Evolutionary conservation across 2,888 invertebrate genomes (phyloP).

Genomic region (Frankliniella fusca): DNA sequence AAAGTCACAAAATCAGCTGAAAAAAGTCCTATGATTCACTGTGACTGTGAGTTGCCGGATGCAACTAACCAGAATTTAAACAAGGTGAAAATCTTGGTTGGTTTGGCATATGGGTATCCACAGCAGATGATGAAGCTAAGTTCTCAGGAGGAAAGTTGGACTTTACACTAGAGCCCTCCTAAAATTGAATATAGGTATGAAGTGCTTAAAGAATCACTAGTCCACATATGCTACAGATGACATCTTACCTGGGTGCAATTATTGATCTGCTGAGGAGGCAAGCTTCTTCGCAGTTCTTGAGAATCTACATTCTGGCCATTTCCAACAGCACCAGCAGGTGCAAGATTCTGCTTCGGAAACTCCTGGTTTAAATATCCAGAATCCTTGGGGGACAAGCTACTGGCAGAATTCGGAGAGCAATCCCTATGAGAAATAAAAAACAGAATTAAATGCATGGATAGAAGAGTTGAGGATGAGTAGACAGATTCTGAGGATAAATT

Average conservation of each 20-base stretch:
- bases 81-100: background rate
- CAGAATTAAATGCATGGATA: background rate
- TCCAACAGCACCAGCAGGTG: background rate
- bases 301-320: background rate
- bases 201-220: no score
- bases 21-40: background rate
- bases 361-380: background rate
- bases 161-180: background rate
- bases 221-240: background rate
- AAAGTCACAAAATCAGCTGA: conserved; percentile 16
- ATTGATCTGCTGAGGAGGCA: background rate
- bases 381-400: background rate
- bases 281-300: background rate
- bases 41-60: background rate
- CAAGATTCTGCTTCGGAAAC: background rate
- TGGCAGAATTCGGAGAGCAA: background rate
- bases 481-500: no score
- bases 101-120: background rate
- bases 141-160: background rate
- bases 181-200: background rate
- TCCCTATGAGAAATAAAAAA: background rate
- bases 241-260: background rate
- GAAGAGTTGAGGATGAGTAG: background rate
- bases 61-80: conserved; percentile 17
- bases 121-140: background rate